Evolutionary conservation across 1,140 invertebrate genomes (phyloP), one percentile per base, ranked within the genome.

Genomic region (Pachypsylla venusta): DNA sequence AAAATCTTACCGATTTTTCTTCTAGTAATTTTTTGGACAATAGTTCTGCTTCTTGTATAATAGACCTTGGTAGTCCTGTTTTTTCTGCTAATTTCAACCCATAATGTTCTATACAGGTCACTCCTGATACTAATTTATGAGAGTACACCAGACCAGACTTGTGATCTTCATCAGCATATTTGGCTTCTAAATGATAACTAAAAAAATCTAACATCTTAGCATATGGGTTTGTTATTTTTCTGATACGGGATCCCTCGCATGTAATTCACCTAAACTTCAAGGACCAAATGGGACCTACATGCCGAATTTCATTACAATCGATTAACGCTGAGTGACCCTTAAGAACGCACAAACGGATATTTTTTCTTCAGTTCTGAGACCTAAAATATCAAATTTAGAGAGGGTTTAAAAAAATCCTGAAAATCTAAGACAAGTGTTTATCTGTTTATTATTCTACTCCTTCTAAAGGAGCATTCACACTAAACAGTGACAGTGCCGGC

Each of bases 21-120:
- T 28, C 2, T 3, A 16, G 7, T 12, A 64, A 28, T 2, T 56
- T 28, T n/a, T 61, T 53, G 2, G 48, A 42, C 1, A 64, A 25
- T 1, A 25, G 22, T 4, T 40, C 2, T 2, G 64, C 64, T 25
- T 62, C 24, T 14, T 63, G 48, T 13, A 66, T 56, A 10, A 68
- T 53, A n/a, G 40, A 12, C 10, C 61, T 48, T 24, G 67, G 65
- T 12, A 68, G 53, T 12, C 56, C 55, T 25, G 65, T 59, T 20
- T 57, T 59, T 59, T 71, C 65, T 13, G 76, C 71, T n/a, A 77
- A 63, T 42, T 67, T 64, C 22, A 78, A 67, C 13, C 76, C 77
- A 60, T 79, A 78, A 59, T 74, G 65, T 57, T 70, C 68, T 0
- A 71, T 63, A 12, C 59, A 35, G 7, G 68, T 68, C 1, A 71